These are phyloP conservation scores for Neogale vison DNA, from an alignment of 2,113 vertebrate genomes.

Conservation along the genomic window DNA sequence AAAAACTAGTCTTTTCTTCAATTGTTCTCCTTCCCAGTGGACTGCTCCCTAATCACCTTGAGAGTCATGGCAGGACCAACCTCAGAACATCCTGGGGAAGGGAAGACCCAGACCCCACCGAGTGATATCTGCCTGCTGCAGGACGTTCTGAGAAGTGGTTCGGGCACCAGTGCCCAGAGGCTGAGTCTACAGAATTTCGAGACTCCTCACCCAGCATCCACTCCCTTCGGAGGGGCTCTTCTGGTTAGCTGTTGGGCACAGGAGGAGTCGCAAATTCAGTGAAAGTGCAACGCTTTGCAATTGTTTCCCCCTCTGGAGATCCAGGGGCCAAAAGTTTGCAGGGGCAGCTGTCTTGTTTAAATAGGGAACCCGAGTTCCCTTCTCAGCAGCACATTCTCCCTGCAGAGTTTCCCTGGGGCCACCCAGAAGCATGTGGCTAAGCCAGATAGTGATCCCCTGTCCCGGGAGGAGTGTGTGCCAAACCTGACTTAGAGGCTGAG, in stretches of 20 bases:
- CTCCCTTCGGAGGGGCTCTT: neutral
- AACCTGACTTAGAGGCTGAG: slow-evolving; percentile 28
- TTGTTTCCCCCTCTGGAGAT: neutral
- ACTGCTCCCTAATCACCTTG: neutral
- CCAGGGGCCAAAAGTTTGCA: neutral
- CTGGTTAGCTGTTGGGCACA: neutral
- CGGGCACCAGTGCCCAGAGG: neutral
- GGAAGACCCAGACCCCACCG: neutral
- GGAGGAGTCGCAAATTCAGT: neutral
- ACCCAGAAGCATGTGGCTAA: slow-evolving; percentile 39
- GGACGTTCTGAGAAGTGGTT: neutral
- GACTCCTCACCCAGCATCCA: neutral
- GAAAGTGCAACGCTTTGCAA: neutral
- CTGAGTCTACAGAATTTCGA: neutral
- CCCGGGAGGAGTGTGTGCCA: neutral
- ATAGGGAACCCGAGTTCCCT: neutral
- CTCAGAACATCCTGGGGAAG: neutral
- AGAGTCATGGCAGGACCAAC: neutral
- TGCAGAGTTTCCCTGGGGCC: slow-evolving; percentile 25
- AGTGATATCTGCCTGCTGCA: neutral
- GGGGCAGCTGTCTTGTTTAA: neutral
- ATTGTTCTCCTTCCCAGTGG: neutral
- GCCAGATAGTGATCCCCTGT: slow-evolving; percentile 38
- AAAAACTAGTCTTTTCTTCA: neutral
- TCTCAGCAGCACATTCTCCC: neutral